phyloP scores from a whole-genome alignment of 2,113 vertebrate genomes.

The Otis tarda region DNA sequence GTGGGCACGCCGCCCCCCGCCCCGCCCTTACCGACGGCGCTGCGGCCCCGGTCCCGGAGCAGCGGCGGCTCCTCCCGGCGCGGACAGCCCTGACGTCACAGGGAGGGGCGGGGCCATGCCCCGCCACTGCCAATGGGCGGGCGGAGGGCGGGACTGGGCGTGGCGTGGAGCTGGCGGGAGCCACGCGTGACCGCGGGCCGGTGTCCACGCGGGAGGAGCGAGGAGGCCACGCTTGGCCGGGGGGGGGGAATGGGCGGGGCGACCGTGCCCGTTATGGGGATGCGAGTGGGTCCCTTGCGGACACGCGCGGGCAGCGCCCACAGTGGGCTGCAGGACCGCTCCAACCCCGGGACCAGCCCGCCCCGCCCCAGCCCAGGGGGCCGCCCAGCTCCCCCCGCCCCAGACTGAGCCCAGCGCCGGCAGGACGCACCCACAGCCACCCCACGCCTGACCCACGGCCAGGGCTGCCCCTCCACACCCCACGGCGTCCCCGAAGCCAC shows the following conservation, averaged over 20 bases:
- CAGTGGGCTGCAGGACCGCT: not conserved
- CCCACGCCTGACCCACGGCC: no score
- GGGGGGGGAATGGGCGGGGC: no score
- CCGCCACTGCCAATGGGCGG: not conserved
- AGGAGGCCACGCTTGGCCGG: not conserved
- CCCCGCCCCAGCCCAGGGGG: no score
- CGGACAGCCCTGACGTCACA: not conserved
- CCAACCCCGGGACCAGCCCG: not conserved
- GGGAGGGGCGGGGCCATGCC: not conserved
- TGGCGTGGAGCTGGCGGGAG: no score
- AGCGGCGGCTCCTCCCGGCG: constrained; percentile 16
- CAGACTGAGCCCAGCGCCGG: not conserved
- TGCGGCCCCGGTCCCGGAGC: not conserved
- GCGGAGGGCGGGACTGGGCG: no score
- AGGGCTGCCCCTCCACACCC: not conserved
- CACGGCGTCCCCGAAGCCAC: not conserved
- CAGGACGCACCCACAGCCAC: no score
- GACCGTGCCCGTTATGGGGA: no score
- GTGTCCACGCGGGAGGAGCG: not conserved
- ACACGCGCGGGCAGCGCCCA: no score
- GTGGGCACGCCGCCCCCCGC: not conserved
- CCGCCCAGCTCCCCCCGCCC: not conserved
- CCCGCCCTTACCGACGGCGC: constrained; percentile 5
- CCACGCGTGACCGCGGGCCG: not conserved
- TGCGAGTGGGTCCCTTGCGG: not conserved